Evolutionary conservation across 2,797 vertebrate genomes (phyloP).

Genomic region (Chiroxiphia lanceolata): DNA sequence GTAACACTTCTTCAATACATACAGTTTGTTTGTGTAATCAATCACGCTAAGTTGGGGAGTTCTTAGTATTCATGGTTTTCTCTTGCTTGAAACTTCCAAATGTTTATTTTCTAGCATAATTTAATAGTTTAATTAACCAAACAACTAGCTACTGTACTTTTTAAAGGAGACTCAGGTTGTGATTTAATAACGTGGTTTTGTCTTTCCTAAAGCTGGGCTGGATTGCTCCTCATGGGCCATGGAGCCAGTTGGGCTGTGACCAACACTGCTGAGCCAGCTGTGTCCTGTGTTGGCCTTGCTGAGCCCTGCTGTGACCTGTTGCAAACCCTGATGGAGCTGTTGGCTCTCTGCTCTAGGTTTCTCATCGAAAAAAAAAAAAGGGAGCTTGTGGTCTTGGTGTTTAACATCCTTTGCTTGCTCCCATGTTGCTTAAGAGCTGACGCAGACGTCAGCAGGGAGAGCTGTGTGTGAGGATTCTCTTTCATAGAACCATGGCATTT

Average conservation of each 20-base stretch:
- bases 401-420: background rate
- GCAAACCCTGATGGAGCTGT: background rate
- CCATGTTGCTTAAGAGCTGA: rapidly evolving
- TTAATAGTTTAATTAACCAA: conserved; percentile 62
- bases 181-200: background rate
- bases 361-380: background rate
- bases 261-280: background rate
- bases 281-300: rapidly evolving
- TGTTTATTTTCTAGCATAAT: conserved; percentile 57
- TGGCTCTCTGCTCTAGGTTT: background rate
- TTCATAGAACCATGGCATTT: background rate
- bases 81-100: conserved; percentile 54
- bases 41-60: conserved; percentile 43
- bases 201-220: background rate
- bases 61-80: conserved; percentile 60
- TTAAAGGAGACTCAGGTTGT: background rate
- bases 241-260: rapidly evolving
- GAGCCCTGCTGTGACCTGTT: rapidly evolving
- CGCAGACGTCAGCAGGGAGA: rapidly evolving
- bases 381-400: background rate
- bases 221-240: background rate
- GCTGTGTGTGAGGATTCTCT: rapidly evolving
- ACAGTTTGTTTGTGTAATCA: conserved; percentile 57
- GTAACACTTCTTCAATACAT: conserved; percentile 60
- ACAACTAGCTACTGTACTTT: conserved; percentile 19